Base-by-base conservation (phyloP, 1,140 invertebrate species). In the Drosophila pruinosa region DNA sequence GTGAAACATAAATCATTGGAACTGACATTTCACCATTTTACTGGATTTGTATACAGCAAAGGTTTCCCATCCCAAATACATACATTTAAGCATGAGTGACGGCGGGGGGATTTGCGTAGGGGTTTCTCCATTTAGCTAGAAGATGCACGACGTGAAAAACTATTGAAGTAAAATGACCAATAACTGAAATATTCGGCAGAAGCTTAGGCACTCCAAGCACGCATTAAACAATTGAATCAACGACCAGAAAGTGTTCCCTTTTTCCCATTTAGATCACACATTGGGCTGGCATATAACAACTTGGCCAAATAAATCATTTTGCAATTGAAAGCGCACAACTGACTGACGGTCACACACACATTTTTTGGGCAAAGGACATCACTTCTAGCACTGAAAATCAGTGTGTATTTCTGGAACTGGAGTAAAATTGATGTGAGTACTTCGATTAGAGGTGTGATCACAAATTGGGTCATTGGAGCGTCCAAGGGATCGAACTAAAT, bases 1-100 rank as follows among this genome's bases (percentile, higher is more conserved):
- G 82, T 89, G 64, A 58, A 85, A 72, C 88, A 90, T 90, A 89
- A 90, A 90, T 90, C 89, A 90, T 90, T 81, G 82, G 57, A 90
- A 61, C 89, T 90, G 88, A 90, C 89, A 85, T 88, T 75, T 88
- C 75, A 72, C 78, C 86, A 89, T 89, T 89, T 90, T 65, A 76
- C 74, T 78, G 53, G 59, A 89, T 89, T 74, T 85, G 73, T 81
- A 81, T 81, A 68, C 57, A 19, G 54, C 34, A 41, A 72, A 72
- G 34, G 26, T 26, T 58, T 45, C 15, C 10, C 31, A 31, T 48
- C 22, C 43, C 43, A 47, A 53, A 26, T 26, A 10, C 50, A 56
- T 41, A 48, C 17, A 41, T 50, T 17, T 47, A 19, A 10, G 47
- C 26, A 24, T 26, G 47, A 8, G 1, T 45, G 12, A n/a, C 22